Percentiles rank a stretch among this genome's conserved stretches.
Evolutionary conservation across 2,888 invertebrate genomes (phyloP).

Genomic region (Adelphocoris suturalis): DNA sequence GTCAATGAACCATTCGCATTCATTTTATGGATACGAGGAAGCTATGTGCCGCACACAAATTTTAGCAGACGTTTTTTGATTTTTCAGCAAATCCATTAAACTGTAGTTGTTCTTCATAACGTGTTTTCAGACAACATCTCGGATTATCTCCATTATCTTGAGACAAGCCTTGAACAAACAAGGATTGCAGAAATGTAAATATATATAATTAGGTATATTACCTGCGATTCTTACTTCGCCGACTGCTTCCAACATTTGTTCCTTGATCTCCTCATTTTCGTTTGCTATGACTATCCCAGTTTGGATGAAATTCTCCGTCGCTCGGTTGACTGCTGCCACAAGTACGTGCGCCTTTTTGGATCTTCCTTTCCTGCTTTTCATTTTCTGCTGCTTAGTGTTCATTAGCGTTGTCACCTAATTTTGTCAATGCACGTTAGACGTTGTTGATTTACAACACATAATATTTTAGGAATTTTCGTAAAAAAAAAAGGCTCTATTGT

Average conservation of each 20-base stretch:
- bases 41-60: too few species aligned
- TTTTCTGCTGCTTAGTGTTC: conserved; percentile 41
- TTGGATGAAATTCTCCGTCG: conserved; percentile 52
- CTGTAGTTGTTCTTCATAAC: not conserved
- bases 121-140: not conserved
- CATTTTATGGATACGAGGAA: too few species aligned
- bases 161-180: not conserved
- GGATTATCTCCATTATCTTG: not conserved
- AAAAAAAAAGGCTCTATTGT: too few species aligned
- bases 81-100: too few species aligned
- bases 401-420: conserved; percentile 53
- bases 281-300: conserved; percentile 47
- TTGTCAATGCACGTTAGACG: not conserved
- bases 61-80: too few species aligned
- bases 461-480: too few species aligned
- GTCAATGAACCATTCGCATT: too few species aligned
- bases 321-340: conserved; percentile 42
- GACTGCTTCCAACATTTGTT: conserved; percentile 53
- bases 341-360: conserved; percentile 55
- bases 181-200: not conserved
- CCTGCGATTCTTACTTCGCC: conserved; percentile 45
- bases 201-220: not conserved
- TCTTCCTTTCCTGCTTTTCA: conserved; percentile 24
- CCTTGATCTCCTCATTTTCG: conserved; percentile 49
- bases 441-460: not conserved